These are phyloP conservation scores for Drosophila auraria DNA, from an alignment of 1,140 invertebrate genomes.

Conservation along the genomic window DNA sequence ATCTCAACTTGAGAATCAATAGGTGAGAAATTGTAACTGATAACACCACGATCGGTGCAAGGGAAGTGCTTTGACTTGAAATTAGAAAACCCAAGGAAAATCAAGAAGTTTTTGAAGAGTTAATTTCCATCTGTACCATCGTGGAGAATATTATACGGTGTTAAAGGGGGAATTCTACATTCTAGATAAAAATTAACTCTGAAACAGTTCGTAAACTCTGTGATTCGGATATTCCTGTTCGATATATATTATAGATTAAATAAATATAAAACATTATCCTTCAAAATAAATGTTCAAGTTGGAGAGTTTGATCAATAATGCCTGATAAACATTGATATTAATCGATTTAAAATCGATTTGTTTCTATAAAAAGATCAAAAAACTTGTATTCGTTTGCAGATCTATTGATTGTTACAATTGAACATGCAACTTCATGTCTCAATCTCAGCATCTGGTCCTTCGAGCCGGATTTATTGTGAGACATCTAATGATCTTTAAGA, in stretches of 20 bases:
- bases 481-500: no score
- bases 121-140: background rate
- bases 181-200: no score
- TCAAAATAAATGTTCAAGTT: background rate
- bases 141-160: no score
- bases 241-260: background rate
- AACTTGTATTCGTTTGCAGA: no score
- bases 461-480: no score
- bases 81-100: background rate
- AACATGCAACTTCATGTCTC: no score
- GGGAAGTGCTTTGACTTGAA: background rate
- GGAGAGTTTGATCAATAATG: background rate
- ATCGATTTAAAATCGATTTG: no score
- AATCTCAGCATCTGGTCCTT: no score
- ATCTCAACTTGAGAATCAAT: background rate
- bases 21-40: conserved; percentile 13
- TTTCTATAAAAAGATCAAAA: no score
- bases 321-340: background rate
- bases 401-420: no score
- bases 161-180: no score
- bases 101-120: background rate
- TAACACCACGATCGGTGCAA: background rate
- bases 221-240: background rate
- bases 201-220: background rate
- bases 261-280: background rate